Evolutionary conservation across 2,888 invertebrate genomes (phyloP).

Genomic region (Metallyticus violacea): DNA sequence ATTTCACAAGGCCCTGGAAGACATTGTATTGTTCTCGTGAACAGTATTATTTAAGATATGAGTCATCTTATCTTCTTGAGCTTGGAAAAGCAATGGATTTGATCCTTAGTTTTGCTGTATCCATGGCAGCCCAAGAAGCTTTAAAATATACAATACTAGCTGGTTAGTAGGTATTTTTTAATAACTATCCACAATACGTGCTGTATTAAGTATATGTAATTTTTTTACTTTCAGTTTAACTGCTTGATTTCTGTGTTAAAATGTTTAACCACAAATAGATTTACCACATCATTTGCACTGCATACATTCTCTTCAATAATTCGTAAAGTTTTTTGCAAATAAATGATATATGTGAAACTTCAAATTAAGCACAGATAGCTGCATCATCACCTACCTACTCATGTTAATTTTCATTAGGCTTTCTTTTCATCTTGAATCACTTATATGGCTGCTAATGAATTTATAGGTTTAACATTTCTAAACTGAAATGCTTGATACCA

Average conservation of each 20-base stretch:
- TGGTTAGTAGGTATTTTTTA: constrained; percentile 44
- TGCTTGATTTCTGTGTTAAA: not conserved
- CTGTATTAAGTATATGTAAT: not conserved
- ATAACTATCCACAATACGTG: not conserved
- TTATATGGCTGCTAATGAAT: too few species aligned
- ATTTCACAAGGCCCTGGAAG: constrained; percentile 55
- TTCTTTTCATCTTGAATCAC: too few species aligned
- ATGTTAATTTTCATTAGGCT: too few species aligned
- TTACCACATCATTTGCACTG: too few species aligned
- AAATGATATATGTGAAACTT: too few species aligned
- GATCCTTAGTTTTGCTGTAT: constrained; percentile 54
- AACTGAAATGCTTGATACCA: too few species aligned
- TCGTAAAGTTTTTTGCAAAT: too few species aligned
- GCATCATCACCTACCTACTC: too few species aligned
- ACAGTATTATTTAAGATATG: constrained; percentile 63
- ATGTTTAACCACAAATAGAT: too few species aligned
- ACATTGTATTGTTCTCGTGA: constrained; percentile 55
- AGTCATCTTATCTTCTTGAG: constrained; percentile 57
- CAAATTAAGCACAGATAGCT: too few species aligned
- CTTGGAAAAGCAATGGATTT: constrained; percentile 61
- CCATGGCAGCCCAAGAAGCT: constrained; percentile 60
- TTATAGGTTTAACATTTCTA: too few species aligned
- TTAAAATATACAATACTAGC: constrained; percentile 61
- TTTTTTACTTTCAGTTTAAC: not conserved
- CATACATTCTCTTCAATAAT: too few species aligned